Base-by-base conservation (phyloP, 2,797 vertebrate genomes). In the Eulemur rubriventer region DNA sequence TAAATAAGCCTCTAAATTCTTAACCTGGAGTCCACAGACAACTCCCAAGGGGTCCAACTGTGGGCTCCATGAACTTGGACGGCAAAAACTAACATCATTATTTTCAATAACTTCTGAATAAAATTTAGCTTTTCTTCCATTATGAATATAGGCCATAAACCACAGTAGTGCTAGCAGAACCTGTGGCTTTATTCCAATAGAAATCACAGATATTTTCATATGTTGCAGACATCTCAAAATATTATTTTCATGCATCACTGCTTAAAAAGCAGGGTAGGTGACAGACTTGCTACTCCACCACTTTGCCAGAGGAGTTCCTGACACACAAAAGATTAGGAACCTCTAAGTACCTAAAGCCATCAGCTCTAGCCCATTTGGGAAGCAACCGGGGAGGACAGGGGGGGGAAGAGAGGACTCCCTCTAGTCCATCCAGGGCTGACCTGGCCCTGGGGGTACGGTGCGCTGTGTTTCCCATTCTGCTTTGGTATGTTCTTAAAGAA, bases 51-150 rank as follows among this genome's bases (percentile, higher is more conserved):
- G 30, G 33, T 7, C n/a, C 26, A 80, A 69, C 38, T 82, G 57
- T 84, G 63, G 35, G 18, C 5, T 79, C 26, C 11, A 2, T 33
- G 59, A 70, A 81, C 43, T 65, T 70, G 30, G 52, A 35, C 4
- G 6, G 55, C 7, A 69, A 95, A 95, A 75, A 63, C 4, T 13
- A 30, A 52, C 30, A 59, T 76, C 46, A 41, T 89, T 61, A 35
- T 78, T 70, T 89, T 81, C 78, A 91, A 16, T 46, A 48, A 41
- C 28, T 61, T 90, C 52, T 88, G 33, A 46, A 48, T 86, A 33
- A 89, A 92, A 94, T 52, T 55, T 73, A 75, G 20, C 35, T 92
- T 86, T 82, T 73, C 73, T 97, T 89, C 63, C 18, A 24, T 93
- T 89, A 72, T 52, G 35, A 85, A 57, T 28, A 20, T 26, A 82